phyloP scores from a whole-genome alignment of 2,797 vertebrate species.

The Octomys mimax region DNA sequence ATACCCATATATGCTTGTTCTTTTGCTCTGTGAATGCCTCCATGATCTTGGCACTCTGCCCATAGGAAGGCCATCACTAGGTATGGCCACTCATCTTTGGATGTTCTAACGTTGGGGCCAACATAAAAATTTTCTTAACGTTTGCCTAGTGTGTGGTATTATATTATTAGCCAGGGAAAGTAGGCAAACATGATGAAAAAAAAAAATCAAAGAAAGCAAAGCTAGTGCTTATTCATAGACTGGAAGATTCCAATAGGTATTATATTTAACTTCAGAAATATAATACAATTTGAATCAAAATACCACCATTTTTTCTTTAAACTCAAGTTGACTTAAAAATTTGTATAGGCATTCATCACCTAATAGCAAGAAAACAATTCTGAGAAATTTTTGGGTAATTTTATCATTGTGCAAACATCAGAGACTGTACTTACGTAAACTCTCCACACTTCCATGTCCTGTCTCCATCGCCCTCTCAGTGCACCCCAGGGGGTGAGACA shows the following conservation, averaged over 20 bases:
- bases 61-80: background rate
- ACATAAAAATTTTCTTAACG: background rate
- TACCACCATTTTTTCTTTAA: background rate
- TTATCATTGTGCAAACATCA: background rate
- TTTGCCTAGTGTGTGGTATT: background rate
- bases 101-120: background rate
- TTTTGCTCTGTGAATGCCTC: too few species aligned
- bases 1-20: background rate
- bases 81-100: background rate
- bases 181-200: background rate
- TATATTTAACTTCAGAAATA: background rate
- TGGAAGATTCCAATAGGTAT: background rate
- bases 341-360: background rate
- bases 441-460: background rate
- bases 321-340: background rate
- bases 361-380: background rate
- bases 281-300: background rate
- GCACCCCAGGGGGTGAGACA: fast-evolving
- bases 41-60: background rate
- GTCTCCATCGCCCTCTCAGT: too few species aligned
- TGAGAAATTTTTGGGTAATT: background rate
- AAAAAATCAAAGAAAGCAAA: background rate
- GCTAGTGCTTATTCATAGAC: background rate
- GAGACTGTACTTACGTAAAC: background rate
- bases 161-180: background rate